phyloP scores from a whole-genome alignment of 2,888 invertebrate genomes.

The Leptopterna dolabrata region DNA sequence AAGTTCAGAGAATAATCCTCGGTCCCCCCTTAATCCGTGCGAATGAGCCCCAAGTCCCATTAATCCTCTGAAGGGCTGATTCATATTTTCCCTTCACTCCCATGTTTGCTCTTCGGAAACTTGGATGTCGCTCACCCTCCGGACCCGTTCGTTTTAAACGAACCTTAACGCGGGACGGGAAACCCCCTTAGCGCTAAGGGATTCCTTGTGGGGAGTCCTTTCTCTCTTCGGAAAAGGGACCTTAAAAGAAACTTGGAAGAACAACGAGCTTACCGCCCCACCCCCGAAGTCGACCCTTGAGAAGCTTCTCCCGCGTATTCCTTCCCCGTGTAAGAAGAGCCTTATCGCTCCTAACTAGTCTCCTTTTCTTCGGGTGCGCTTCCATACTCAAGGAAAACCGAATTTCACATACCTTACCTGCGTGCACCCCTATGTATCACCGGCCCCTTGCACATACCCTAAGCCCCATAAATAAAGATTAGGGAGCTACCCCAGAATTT shows the following conservation, averaged over 20 bases:
- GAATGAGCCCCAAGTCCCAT: not conserved
- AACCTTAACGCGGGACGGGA: not conserved
- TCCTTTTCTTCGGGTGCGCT: not conserved
- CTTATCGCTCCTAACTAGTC: conserved; percentile 23
- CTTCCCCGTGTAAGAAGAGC: not conserved
- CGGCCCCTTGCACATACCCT: not conserved
- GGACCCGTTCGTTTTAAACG: not conserved
- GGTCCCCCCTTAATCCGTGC: not conserved
- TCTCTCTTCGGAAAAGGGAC: not conserved
- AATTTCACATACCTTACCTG: conserved; percentile 27
- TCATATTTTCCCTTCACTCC: not conserved
- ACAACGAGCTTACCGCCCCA: not conserved
- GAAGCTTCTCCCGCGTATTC: not conserved
- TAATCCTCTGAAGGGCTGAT: not conserved
- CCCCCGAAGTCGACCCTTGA: not conserved
- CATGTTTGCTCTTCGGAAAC: not conserved
- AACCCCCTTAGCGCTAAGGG: not conserved
- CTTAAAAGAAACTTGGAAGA: not conserved
- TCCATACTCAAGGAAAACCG: conserved; percentile 20
- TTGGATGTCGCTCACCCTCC: not conserved
- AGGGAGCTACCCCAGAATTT: conserved; percentile 8
- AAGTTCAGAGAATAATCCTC: not conserved
- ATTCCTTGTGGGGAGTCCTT: not conserved
- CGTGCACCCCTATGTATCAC: conserved; percentile 3
- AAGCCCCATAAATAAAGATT: conserved; percentile 20